Conservation (phyloP, 2,888 invertebrate genomes). For the Tetranychus piercei region DNA sequence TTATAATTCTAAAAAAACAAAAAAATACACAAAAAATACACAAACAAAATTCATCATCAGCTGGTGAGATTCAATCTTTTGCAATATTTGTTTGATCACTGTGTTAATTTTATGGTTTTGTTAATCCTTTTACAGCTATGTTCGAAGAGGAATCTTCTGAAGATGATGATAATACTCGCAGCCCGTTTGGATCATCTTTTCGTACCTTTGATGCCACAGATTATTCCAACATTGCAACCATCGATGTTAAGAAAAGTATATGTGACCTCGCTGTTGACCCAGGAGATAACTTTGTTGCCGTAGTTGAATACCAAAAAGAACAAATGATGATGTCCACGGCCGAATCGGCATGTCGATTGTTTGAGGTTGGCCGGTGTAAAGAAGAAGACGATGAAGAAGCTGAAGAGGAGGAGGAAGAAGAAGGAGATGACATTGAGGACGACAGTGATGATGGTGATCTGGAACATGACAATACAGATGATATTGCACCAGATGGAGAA, state of each 20-base stretch:
- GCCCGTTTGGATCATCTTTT: conserved; percentile 70
- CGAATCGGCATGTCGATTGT: conserved; percentile 52
- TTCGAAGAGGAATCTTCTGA: conserved; percentile 35
- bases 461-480: conserved; percentile 21
- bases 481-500: conserved; percentile 11
- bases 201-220: conserved; percentile 83
- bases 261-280: conserved; percentile 23
- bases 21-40: background rate
- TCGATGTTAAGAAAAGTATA: conserved; percentile 18
- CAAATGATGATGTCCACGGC: background rate
- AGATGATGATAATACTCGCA: conserved; percentile 34
- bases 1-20: background rate
- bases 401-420: conserved; percentile 25
- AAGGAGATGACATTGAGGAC: conserved; percentile 21
- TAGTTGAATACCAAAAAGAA: conserved; percentile 23
- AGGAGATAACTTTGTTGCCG: conserved; percentile 24
- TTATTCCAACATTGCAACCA: conserved; percentile 59
- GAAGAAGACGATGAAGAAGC: conserved; percentile 64
- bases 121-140: conserved; percentile 11
- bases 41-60: background rate
- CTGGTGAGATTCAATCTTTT: background rate
- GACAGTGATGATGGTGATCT: conserved; percentile 15
- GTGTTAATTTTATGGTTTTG: background rate
- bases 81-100: background rate
- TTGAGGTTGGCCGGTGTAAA: conserved; percentile 71